Evolutionary conservation across 2,113 vertebrate genomes (phyloP).

Genomic region (Leuciscus idus): DNA sequence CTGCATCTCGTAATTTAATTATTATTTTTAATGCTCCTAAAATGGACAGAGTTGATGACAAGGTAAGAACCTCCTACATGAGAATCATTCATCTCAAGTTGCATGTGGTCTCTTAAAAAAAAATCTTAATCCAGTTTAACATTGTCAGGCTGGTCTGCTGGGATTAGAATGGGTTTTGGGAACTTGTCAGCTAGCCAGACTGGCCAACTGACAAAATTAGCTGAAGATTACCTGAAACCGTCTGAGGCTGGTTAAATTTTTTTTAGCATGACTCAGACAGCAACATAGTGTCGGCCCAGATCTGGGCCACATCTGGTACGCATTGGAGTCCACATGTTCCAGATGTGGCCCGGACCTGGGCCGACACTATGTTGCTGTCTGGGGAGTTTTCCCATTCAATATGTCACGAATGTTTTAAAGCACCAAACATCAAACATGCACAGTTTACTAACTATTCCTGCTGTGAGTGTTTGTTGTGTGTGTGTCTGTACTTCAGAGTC

Average conservation of each 20-base stretch:
- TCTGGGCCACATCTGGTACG: too few relatives aligned
- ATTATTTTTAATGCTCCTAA: conserved; percentile 65
- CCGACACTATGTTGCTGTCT: too few relatives aligned
- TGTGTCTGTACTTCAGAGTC: conserved; percentile 15
- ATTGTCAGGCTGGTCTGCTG: background rate
- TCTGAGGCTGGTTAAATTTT: background rate
- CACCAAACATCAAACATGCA: background rate
- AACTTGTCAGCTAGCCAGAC: background rate
- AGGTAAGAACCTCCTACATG: conserved; percentile 66
- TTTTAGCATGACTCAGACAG: background rate
- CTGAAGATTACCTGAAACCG: background rate
- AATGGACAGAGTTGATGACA: conserved; percentile 61
- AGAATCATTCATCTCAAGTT: background rate
- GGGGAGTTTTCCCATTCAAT: background rate
- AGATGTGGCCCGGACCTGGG: too few relatives aligned
- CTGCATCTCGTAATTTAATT: conserved; percentile 39
- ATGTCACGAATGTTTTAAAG: background rate
- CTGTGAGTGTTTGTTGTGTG: conserved; percentile 25
- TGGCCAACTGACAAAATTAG: background rate
- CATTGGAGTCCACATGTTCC: too few relatives aligned
- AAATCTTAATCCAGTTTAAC: background rate
- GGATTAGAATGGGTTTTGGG: background rate
- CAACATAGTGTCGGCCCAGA: too few relatives aligned
- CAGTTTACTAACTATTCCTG: background rate
- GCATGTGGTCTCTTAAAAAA: background rate